Conservation (phyloP, 2,113 vertebrate species). For the Ciconia maguari region DNA sequence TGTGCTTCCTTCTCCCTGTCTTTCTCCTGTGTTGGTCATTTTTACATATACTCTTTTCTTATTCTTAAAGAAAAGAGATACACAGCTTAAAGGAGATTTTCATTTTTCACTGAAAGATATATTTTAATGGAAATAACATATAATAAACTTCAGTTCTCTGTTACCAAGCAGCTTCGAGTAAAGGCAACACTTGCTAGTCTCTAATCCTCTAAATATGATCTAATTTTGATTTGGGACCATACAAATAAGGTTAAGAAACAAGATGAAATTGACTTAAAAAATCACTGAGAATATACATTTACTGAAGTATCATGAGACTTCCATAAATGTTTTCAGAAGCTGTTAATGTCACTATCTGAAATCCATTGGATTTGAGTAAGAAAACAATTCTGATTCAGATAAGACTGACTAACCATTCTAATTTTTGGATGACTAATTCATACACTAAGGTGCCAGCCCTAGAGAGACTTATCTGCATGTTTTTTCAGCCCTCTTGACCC, state of each 20-base stretch:
- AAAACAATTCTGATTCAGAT: background rate
- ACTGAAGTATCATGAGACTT: background rate
- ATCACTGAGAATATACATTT: background rate
- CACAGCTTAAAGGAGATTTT: background rate
- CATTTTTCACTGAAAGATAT: background rate
- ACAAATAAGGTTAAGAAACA: background rate
- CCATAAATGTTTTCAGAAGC: background rate
- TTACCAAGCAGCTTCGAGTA: background rate
- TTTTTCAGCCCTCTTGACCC: background rate
- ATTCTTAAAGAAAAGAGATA: background rate
- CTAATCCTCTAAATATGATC: background rate
- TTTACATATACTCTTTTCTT: background rate
- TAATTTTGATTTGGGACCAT: background rate
- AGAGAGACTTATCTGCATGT: background rate
- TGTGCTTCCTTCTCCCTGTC: fast-evolving
- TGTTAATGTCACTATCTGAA: background rate
- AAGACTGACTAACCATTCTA: background rate
- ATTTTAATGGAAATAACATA: background rate
- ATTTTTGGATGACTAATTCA: background rate
- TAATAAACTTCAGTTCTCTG: background rate
- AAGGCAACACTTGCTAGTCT: background rate
- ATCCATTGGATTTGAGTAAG: background rate
- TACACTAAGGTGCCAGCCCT: background rate
- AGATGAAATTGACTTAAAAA: background rate
- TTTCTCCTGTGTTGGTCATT: background rate